Percentiles rank a stretch among this genome's conserved stretches.
Evolutionary conservation across 2,113 vertebrate species (phyloP).

Genomic region (Lycocorax pyrrhopterus): DNA sequence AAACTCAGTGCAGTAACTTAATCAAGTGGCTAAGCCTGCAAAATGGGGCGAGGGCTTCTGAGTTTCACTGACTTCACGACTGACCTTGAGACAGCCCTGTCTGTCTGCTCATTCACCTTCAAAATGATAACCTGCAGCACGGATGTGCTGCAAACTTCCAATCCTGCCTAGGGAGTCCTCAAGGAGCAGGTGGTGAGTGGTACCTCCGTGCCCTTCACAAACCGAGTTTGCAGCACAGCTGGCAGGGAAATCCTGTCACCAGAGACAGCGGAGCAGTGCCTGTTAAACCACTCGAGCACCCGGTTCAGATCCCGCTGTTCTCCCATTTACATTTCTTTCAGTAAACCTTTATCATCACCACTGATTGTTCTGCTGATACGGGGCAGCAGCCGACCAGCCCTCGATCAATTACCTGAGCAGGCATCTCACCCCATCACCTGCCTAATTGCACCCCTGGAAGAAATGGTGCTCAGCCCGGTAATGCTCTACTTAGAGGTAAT

Average conservation of each 20-base stretch:
- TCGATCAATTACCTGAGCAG: background rate
- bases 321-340: background rate
- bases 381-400: background rate
- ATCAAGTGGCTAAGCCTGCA: background rate
- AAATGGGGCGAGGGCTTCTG: background rate
- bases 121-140: background rate
- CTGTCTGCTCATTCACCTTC: background rate
- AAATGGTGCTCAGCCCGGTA: background rate
- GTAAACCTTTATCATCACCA: background rate
- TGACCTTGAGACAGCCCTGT: background rate
- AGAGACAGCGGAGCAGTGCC: fast-evolving
- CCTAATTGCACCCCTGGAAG: background rate
- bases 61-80: background rate
- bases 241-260: background rate
- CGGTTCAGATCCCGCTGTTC: fast-evolving
- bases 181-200: background rate
- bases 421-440: background rate
- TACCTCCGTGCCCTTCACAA: background rate
- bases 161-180: background rate
- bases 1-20: background rate
- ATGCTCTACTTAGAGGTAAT: background rate
- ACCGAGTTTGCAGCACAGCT: background rate
- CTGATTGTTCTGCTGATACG: background rate
- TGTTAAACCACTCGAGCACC: background rate
- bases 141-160: background rate